Evolutionary conservation across 2,888 invertebrate species (phyloP), one percentile per base, ranked within the genome.

Genomic region (Diplazon laetatorius): DNA sequence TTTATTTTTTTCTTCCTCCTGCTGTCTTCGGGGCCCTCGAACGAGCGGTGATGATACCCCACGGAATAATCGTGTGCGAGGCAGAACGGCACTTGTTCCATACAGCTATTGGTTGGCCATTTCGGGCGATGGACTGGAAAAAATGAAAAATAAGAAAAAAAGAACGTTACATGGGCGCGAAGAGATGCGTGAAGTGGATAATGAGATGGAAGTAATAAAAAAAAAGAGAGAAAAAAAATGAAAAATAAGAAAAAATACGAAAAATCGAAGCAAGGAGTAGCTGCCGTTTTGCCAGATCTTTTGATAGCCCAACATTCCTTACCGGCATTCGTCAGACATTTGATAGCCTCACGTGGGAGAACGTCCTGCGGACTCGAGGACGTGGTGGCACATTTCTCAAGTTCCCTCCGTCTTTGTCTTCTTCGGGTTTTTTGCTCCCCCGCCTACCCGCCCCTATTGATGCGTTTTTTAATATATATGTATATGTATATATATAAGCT

Each of bases 241-340:
- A n/a, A n/a, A n/a, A n/a, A n/a, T n/a, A 76, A 62, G 69, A 72
- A 71, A 74, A 69, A 69, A 76, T 59, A 55, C 52, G 59, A 62
- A 76, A 66, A 75, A 50, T 71, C 39, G 63, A 70, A 55, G 8
- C 1, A 1, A 8, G 8, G 12, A 10, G 10, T 37, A 12, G 52
- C 70, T 79, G 60, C 80, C 75, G 59, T 76, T 82, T 77, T 69
- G 74, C 80, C 83, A 87, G 89, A 89, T 90, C 86, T 85, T 87
- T 89, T 88, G 90, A 90, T 90, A 89, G 89, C 86, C 84, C 87
- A 75, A 82, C 90, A 89, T 90, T 90, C 90, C 87, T 88, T 86
- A 83, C 84, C n/a, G n/a, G n/a, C 89, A 89, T 90, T 88, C 89
- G 86, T 90, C 90, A 89, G 90, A 90, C 87, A 90, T 90, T 90